phyloP scores from a whole-genome alignment of 2,797 vertebrate genomes.

The Diceros bicornis region DNA sequence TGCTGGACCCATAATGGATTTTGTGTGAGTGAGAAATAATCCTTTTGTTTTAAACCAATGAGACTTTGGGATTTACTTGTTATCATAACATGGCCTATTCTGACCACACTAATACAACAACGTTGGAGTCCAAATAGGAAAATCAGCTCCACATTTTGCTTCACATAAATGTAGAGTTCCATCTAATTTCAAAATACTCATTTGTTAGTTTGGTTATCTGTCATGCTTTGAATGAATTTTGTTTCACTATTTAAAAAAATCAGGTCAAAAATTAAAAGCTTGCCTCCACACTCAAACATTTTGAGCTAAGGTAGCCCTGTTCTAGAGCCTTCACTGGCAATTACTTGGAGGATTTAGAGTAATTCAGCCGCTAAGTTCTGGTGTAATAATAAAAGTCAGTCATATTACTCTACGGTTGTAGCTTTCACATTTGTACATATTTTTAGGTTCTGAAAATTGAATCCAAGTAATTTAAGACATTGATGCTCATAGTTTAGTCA shows the following conservation, averaged over 20 bases:
- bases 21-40: background rate
- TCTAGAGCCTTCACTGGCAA: background rate
- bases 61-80: background rate
- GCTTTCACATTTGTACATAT: background rate
- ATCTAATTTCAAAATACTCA: constrained; percentile 24
- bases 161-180: background rate
- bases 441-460: constrained; percentile 45
- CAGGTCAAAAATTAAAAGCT: background rate
- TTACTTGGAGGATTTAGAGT: background rate
- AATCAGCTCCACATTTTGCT: background rate
- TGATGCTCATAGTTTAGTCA: background rate
- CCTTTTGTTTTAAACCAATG: background rate
- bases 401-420: background rate
- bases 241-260: background rate
- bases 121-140: background rate
- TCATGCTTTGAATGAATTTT: background rate
- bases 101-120: background rate
- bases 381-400: background rate
- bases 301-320: background rate
- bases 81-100: background rate
- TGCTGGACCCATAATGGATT: background rate
- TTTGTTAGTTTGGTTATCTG: background rate
- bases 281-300: background rate
- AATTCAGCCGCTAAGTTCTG: background rate
- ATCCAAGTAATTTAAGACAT: background rate